phyloP scores from a whole-genome alignment of 2,797 vertebrate species.

The Gambelia wislizenii region DNA sequence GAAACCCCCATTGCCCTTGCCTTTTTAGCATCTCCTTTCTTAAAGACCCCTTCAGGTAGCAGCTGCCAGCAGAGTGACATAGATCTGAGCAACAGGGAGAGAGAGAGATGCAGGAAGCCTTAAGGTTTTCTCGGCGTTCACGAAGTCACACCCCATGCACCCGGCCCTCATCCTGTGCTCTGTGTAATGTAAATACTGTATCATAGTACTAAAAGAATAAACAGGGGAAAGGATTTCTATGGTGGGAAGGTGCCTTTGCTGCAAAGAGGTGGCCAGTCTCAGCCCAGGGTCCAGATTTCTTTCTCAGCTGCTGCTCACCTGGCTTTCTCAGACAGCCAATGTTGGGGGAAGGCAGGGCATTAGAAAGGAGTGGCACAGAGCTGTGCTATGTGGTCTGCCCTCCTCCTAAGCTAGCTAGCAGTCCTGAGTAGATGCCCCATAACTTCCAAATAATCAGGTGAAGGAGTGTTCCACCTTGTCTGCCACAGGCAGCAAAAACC shows the following conservation, averaged over 20 bases:
- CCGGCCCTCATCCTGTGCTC: constrained; percentile 38
- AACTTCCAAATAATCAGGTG: neutral
- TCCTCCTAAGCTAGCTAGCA: neutral
- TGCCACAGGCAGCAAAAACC: neutral
- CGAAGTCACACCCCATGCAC: constrained; percentile 32
- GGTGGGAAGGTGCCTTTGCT: constrained; percentile 59
- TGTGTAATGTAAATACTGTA: constrained; percentile 65
- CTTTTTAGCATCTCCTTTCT: neutral
- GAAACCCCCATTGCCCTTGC: neutral
- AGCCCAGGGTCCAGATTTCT: constrained; percentile 12
- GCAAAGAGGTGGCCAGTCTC: neutral
- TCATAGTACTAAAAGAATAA: constrained; percentile 24
- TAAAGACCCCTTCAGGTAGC: neutral
- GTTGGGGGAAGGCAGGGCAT: neutral
- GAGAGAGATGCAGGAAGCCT: accelerated
- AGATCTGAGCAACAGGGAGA: constrained; percentile 1
- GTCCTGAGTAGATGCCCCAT: neutral
- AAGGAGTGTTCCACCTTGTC: neutral
- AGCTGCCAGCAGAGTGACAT: neutral
- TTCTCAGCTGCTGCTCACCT: constrained; percentile 13
- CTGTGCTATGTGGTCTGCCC: neutral
- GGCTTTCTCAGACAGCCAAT: neutral
- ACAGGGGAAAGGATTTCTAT: constrained; percentile 42
- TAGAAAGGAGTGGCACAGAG: neutral
- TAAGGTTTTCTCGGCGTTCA: neutral